Conservation (phyloP, 1,140 invertebrate genomes). For the Bombus waltoni region DNA sequence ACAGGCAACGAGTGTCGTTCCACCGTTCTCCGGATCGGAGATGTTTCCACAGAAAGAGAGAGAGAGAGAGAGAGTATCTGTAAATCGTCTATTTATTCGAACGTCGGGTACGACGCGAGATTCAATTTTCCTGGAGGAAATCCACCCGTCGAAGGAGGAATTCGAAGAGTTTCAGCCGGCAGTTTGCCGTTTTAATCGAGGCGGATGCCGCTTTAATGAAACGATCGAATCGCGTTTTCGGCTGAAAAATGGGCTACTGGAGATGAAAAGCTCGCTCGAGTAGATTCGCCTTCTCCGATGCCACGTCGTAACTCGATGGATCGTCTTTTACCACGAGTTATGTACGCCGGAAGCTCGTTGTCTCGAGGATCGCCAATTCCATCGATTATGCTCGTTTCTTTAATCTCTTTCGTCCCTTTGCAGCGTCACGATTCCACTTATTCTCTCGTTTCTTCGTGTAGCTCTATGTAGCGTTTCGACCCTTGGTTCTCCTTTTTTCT, state of each 20-base stretch:
- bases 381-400: constrained; percentile 15
- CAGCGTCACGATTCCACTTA: too few relatives aligned
- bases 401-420: neutral
- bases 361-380: neutral
- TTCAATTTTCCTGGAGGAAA: constrained; percentile 24
- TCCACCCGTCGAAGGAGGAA: neutral
- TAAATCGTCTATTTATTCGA: constrained; percentile 42
- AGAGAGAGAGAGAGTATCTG: neutral
- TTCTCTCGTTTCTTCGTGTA: too few relatives aligned
- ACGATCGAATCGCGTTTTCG: constrained; percentile 22
- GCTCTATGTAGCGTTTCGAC: too few relatives aligned
- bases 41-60: neutral
- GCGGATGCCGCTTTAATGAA: constrained; percentile 28
- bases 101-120: neutral
- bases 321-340: neutral
- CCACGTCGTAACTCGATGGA: neutral
- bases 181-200: constrained; percentile 11
- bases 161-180: neutral
- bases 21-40: neutral
- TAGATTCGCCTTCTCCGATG: neutral
- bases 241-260: constrained; percentile 20
- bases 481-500: too few relatives aligned
- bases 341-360: neutral
- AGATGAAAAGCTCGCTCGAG: constrained; percentile 2
- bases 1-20: constrained; percentile 1